A percentile compares a stretch with the other conserved stretches of the same genome.
phyloP scores from a whole-genome alignment of 2,797 vertebrate species.

The Pachyuromys duprasi region DNA sequence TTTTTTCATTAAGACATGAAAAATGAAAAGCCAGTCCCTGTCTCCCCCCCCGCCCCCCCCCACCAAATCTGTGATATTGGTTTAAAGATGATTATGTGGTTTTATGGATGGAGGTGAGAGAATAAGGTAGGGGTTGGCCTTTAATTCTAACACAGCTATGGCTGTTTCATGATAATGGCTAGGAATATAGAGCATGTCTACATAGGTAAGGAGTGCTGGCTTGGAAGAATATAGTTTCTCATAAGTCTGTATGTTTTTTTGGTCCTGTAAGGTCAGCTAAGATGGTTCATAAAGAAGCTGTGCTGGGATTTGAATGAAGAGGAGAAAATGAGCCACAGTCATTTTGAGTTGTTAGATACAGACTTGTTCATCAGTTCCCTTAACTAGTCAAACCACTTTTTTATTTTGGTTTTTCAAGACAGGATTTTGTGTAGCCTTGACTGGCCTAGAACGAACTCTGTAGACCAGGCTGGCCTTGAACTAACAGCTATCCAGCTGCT shows the following conservation, averaged over 20 bases:
- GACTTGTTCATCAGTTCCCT: neutral
- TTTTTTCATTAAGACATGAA: constrained; percentile 34
- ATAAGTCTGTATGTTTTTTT: neutral
- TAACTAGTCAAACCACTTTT: neutral
- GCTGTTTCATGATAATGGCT: neutral
- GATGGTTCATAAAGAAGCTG: neutral
- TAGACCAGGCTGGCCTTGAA: no score
- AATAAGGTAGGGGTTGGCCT: neutral
- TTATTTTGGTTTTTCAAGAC: no score
- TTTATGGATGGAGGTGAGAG: neutral
- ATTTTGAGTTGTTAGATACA: neutral
- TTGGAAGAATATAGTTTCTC: neutral
- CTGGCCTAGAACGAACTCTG: no score
- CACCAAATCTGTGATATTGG: neutral
- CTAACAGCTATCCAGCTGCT: no score
- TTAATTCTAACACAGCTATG: neutral
- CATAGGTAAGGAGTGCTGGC: neutral
- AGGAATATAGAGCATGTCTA: neutral
- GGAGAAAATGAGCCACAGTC: neutral
- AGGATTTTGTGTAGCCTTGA: no score
- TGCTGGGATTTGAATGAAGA: neutral
- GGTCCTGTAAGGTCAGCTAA: neutral
- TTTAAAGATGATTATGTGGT: neutral
- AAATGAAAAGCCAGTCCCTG: neutral
- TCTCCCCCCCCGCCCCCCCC: no score